phyloP scores from a whole-genome alignment of 2,888 invertebrate genomes.

The Drosophila buzzatii region DNA sequence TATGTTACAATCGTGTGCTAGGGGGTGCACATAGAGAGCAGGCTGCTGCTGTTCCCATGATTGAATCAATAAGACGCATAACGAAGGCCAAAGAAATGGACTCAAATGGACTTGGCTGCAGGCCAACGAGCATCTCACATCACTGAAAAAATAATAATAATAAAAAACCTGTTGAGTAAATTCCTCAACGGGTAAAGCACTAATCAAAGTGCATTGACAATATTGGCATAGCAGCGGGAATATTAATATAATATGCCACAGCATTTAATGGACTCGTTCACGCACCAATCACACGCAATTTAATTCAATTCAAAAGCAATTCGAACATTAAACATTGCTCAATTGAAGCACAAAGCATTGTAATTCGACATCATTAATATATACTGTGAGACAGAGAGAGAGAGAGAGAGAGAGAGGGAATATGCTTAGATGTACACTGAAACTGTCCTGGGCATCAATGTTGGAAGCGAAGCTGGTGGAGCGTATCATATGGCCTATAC shows the following conservation, averaged over 20 bases:
- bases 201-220: constrained; percentile 45
- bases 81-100: constrained; percentile 37
- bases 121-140: constrained; percentile 38
- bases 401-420: too few species aligned
- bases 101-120: constrained; percentile 49
- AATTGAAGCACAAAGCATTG: constrained; percentile 41
- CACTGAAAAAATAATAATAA: constrained; percentile 1
- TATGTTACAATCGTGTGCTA: constrained; percentile 12
- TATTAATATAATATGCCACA: constrained; percentile 7
- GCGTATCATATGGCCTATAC: constrained; percentile 47
- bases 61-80: constrained; percentile 71
- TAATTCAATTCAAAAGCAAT: constrained; percentile 66
- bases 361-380: constrained; percentile 17
- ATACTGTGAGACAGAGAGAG: too few species aligned
- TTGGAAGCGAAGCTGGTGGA: neutral
- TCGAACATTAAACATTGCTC: constrained; percentile 30
- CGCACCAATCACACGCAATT: constrained; percentile 71
- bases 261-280: constrained; percentile 62
- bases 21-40: constrained; percentile 22
- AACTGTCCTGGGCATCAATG: constrained; percentile 8
- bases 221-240: constrained; percentile 8
- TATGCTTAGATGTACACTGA: constrained; percentile 5
- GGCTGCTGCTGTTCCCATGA: constrained; percentile 67
- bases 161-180: constrained; percentile 53
- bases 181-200: constrained; percentile 7